Conservation (phyloP, 2,888 invertebrate genomes). For the Campopleginae sp. region DNA sequence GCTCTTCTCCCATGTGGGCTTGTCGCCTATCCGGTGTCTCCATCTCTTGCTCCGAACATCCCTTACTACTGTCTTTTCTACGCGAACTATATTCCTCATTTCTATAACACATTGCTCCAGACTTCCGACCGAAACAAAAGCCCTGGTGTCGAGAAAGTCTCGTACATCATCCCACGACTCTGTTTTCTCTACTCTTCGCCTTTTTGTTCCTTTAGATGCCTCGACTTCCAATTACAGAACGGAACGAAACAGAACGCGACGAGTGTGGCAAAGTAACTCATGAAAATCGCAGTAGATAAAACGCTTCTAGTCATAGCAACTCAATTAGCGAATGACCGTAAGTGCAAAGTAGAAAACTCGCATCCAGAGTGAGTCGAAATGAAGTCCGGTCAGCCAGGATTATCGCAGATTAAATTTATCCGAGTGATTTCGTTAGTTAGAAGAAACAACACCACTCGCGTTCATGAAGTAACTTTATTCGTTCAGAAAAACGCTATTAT, state of each 20-base stretch:
- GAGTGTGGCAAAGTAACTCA: constrained; percentile 61
- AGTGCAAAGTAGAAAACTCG: neutral
- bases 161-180: constrained; percentile 62
- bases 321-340: constrained; percentile 59
- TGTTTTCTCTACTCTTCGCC: neutral
- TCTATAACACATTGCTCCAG: constrained; percentile 37
- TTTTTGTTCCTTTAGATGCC: constrained; percentile 65
- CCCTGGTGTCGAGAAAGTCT: constrained; percentile 23
- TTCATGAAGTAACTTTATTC: too few relatives aligned
- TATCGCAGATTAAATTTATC: too few relatives aligned
- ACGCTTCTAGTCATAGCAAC: constrained; percentile 48
- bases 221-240: constrained; percentile 52
- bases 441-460: too few relatives aligned
- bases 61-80: constrained; percentile 28
- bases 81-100: constrained; percentile 36
- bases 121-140: constrained; percentile 55
- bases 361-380: neutral
- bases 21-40: constrained; percentile 51
- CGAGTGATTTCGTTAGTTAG: too few relatives aligned
- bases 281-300: constrained; percentile 64
- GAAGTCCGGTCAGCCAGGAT: neutral
- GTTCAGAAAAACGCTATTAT: too few relatives aligned
- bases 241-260: constrained; percentile 52
- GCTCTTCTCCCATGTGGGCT: constrained; percentile 35
- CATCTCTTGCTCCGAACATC: constrained; percentile 20